These are phyloP conservation scores for Falco columbarius DNA, from an alignment of 2,797 vertebrate genomes.

Conservation along the genomic window DNA sequence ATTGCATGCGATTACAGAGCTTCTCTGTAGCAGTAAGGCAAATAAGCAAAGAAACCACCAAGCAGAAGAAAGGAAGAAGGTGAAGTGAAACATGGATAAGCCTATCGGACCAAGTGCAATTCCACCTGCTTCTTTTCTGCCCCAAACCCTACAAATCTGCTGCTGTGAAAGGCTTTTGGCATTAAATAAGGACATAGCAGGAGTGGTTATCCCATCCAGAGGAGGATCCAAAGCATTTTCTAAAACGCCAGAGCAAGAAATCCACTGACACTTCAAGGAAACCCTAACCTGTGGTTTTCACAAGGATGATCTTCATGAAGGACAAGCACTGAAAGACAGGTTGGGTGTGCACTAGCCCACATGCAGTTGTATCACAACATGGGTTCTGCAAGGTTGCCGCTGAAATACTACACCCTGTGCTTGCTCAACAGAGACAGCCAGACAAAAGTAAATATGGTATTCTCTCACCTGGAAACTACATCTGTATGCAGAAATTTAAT, in stretches of 20 bases:
- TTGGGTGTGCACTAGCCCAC: neutral
- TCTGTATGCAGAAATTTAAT: neutral
- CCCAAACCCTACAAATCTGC: neutral
- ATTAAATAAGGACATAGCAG: neutral
- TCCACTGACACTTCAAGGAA: neutral
- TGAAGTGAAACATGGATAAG: neutral
- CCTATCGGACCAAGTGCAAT: neutral
- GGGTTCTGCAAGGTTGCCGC: neutral
- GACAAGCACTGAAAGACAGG: neutral
- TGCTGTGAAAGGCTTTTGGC: neutral
- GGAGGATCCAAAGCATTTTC: neutral
- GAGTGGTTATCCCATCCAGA: neutral
- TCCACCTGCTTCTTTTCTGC: neutral
- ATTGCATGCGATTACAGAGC: neutral
- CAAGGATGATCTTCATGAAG: rapidly evolving
- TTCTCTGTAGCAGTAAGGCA: neutral
- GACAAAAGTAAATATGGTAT: neutral
- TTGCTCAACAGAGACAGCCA: neutral
- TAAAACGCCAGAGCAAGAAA: neutral
- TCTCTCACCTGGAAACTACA: neutral
- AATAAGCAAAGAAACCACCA: neutral
- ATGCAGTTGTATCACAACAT: neutral
- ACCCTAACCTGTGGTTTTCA: neutral
- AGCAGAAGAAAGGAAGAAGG: neutral
- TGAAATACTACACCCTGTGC: neutral